These are phyloP conservation scores for Gobiocypris rarus DNA, from an alignment of 2,113 vertebrate species.

Conservation along the genomic window DNA sequence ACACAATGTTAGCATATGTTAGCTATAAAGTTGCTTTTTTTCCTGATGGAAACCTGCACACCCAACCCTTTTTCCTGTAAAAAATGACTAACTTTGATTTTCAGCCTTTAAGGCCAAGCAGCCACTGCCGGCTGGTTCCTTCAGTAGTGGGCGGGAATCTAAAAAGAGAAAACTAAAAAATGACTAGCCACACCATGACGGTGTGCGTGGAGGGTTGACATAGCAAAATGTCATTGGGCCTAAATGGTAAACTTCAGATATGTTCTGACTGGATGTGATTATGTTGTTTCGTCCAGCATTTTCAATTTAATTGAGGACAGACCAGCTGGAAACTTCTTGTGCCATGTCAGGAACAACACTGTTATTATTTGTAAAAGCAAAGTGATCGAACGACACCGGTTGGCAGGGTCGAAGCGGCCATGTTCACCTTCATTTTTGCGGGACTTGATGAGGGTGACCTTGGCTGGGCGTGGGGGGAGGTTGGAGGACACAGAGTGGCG, in stretches of 20 bases:
- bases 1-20: conserved; percentile 71
- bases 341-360: neutral
- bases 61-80: no score
- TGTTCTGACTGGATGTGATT: neutral
- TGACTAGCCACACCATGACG: no score
- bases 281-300: neutral
- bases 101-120: neutral
- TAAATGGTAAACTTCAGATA: neutral
- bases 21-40: neutral
- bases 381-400: neutral
- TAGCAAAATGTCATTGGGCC: neutral
- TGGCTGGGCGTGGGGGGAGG: conserved; percentile 91
- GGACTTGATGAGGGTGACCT: conserved; percentile 96
- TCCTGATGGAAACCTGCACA: neutral
- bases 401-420: conserved; percentile 65
- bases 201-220: no score
- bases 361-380: neutral
- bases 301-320: neutral
- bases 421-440: conserved; percentile 96
- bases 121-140: neutral
- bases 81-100: neutral
- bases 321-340: neutral
- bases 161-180: no score
- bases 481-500: conserved; percentile 86
- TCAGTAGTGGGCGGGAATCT: no score